Base-by-base conservation (phyloP, 2,888 invertebrate genomes). In the Pharmacophagus antenor region DNA sequence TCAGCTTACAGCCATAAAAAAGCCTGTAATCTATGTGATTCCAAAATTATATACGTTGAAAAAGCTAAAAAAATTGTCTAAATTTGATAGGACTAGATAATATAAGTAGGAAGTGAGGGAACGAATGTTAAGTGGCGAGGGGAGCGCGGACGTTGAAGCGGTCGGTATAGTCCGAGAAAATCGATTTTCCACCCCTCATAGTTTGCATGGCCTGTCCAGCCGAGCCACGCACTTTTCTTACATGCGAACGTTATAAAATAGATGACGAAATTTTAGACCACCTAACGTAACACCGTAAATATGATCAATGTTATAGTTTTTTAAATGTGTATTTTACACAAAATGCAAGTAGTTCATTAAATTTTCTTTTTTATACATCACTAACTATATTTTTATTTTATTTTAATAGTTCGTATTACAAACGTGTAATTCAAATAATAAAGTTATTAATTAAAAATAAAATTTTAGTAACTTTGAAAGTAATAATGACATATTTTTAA, bases 151-250 rank as follows among this genome's bases (percentile, higher is more conserved):
- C 61, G 61, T 27, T 67, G 84, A 82, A 83, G 84, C 84, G 82
- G 88, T 88, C 85, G 86, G 82, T 79, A 80, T 79, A 80, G 88
- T 87, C 85, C 87, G 83, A 88, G 86, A 85, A 88, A 88, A 89
- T 89, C 89, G 85, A 88, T 89, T 71, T 74, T 67, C 74, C 82
- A 78, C 86, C 87, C 87, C 85, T 84, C 84, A 86, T 88, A 88
- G 88, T 89, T 89, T 89, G 89, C 89, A 89, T 89, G 87, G 81
- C 71, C 76, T 77, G 81, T 78, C 80, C 82, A 72, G 68, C 73
- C 70, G 64, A 66, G 64, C 69, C 61, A 63, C 58, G 70, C 65
- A 64, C 57, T 51, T 44, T 44, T 44, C 18, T 37, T 37, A 37
- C 37, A n/a, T 37, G 15, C 37, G 37, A 37, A n/a, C n/a, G n/a